phyloP scores from a whole-genome alignment of 2,888 invertebrate genomes.

The Drosophila infuscata region DNA sequence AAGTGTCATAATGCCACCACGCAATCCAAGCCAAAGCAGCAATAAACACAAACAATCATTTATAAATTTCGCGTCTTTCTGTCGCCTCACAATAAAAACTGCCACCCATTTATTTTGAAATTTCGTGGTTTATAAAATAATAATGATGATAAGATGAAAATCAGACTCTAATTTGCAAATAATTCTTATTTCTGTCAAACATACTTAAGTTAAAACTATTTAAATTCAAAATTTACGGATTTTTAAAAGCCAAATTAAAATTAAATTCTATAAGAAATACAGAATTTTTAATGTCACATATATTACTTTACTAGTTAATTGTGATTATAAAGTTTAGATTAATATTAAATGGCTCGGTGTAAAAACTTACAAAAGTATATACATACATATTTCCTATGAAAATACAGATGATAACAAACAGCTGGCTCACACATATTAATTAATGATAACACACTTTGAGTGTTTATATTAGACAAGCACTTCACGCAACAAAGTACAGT shows the following conservation, averaged over 20 bases:
- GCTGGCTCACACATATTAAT: background rate
- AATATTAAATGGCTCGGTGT: background rate
- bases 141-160: background rate
- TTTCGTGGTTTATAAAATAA: background rate
- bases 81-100: background rate
- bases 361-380: background rate
- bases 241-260: background rate
- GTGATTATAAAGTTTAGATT: background rate
- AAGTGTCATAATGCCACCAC: background rate
- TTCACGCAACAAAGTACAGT: background rate
- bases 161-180: background rate
- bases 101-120: background rate
- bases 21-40: slow-evolving; percentile 48
- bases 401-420: background rate
- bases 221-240: background rate
- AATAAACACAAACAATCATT: slow-evolving; percentile 34
- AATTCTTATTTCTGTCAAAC: no score
- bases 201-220: background rate
- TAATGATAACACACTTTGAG: background rate
- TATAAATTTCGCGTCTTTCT: background rate
- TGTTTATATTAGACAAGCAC: background rate
- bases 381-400: background rate
- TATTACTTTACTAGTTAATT: background rate
- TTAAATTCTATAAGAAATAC: background rate
- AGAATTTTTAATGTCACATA: background rate